phyloP scores from a whole-genome alignment of 2,888 invertebrate species.

The Dyspetes luteomarginatus region DNA sequence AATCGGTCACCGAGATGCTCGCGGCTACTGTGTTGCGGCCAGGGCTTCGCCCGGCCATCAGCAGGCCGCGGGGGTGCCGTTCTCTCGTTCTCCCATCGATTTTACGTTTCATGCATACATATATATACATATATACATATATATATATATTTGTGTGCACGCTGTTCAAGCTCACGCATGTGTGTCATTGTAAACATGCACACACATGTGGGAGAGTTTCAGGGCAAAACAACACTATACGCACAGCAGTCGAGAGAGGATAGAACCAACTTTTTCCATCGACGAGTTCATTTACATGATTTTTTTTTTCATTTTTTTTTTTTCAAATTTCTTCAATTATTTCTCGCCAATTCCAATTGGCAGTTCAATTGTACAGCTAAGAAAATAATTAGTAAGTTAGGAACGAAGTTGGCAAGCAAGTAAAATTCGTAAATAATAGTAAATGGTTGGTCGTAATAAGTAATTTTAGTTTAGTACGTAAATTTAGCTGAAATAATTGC shows the following conservation, averaged over 20 bases:
- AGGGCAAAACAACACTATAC: neutral
- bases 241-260: neutral
- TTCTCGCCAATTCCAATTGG: too few relatives aligned
- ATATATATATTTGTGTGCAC: neutral
- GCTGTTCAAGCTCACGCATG: neutral
- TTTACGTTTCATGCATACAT: constrained; percentile 55
- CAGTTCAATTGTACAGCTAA: too few relatives aligned
- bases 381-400: too few relatives aligned
- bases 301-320: neutral
- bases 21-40: constrained; percentile 67
- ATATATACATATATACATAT: neutral
- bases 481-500: too few relatives aligned
- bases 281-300: neutral
- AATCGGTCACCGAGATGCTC: constrained; percentile 79
- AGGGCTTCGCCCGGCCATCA: constrained; percentile 66
- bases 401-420: too few relatives aligned
- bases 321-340: constrained; percentile 4
- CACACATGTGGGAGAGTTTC: constrained; percentile 11
- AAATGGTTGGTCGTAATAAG: too few relatives aligned
- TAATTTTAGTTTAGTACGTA: too few relatives aligned
- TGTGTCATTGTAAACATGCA: neutral
- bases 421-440: too few relatives aligned
- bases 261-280: neutral
- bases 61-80: constrained; percentile 51
- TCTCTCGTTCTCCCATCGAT: constrained; percentile 65